Conservation (phyloP, 2,888 invertebrate species). For the Muschampia plurimacula region DNA sequence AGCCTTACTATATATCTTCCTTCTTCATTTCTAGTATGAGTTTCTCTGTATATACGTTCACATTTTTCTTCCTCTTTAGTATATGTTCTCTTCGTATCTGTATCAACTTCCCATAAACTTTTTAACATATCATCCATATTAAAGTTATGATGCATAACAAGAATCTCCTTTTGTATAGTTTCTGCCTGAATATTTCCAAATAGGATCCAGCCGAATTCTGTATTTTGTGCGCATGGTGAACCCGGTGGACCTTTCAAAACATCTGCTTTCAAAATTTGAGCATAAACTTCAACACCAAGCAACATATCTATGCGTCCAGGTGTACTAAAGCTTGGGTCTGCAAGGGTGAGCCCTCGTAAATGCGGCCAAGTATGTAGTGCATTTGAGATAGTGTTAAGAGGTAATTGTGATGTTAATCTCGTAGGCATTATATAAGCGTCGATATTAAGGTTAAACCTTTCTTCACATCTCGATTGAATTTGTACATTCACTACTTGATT, state of each 20-base stretch:
- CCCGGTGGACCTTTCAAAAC: background rate
- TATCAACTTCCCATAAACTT: constrained; percentile 16
- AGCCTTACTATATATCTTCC: constrained; percentile 39
- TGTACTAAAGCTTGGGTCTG: constrained; percentile 12
- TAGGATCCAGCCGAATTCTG: background rate
- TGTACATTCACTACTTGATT: constrained; percentile 39
- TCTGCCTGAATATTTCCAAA: background rate
- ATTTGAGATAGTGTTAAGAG: constrained; percentile 37
- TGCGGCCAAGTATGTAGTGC: constrained; percentile 33
- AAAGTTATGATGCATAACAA: constrained; percentile 22
- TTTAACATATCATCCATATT: constrained; percentile 23
- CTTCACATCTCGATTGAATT: constrained; percentile 34
- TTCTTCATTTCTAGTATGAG: constrained; percentile 9
- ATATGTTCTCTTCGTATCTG: constrained; percentile 2
- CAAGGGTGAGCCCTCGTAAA: constrained; percentile 21
- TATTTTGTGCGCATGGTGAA: background rate
- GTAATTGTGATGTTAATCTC: constrained; percentile 44
- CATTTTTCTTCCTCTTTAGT: constrained; percentile 15
- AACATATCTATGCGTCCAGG: background rate
- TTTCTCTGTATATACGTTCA: constrained; percentile 18
- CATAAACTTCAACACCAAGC: background rate
- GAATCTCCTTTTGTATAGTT: background rate
- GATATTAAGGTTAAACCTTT: constrained; percentile 9
- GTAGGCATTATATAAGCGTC: background rate
- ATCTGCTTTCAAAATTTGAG: background rate